Evolutionary conservation across 2,113 vertebrate genomes (phyloP).

Genomic region (Passer montanus): DNA sequence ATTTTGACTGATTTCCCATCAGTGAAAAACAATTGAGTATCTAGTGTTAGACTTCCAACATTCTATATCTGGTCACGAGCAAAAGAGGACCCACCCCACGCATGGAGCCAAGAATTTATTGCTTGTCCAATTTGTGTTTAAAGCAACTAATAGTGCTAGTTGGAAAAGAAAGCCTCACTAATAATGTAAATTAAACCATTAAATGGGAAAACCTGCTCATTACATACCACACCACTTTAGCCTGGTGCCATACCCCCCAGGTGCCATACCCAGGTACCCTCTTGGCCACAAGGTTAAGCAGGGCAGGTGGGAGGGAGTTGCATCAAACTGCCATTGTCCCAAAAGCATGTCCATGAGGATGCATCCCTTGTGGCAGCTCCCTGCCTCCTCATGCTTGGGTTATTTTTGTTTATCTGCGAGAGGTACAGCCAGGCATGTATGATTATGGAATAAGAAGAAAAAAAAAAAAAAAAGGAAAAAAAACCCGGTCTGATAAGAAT

Average conservation of each 20-base stretch:
- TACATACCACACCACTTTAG: background rate
- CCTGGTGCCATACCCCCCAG: background rate
- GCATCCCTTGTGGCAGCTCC: accelerated
- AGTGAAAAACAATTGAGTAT: background rate
- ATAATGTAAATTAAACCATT: background rate
- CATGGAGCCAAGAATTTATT: background rate
- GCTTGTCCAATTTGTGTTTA: background rate
- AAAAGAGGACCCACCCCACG: background rate
- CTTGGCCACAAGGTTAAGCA: accelerated
- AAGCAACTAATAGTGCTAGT: background rate
- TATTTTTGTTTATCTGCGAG: background rate
- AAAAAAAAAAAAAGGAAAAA: background rate
- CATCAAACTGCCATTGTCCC: accelerated
- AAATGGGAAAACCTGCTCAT: background rate
- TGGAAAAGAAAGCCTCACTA: background rate
- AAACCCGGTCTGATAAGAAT: background rate
- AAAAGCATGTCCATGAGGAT: background rate
- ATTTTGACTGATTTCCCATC: background rate
- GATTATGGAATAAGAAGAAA: background rate
- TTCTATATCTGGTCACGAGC: background rate
- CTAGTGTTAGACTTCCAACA: background rate
- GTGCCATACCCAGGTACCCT: background rate
- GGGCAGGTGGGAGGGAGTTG: accelerated
- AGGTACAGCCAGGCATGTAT: background rate
- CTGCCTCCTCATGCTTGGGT: background rate